Evolutionary conservation across 2,888 invertebrate genomes (phyloP).

Genomic region (Pyrrhia umbra): DNA sequence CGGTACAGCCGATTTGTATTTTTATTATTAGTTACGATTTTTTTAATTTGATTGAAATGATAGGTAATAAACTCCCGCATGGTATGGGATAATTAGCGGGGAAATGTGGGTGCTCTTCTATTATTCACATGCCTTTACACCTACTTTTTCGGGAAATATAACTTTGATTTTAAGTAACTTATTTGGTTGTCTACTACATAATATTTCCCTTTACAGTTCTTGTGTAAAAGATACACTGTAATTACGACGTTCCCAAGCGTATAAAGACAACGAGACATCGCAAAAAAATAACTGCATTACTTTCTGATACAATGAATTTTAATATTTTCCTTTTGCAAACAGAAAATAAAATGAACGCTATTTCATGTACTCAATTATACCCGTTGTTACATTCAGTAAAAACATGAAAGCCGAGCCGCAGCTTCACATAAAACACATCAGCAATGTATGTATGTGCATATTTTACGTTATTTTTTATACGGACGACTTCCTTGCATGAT

Average conservation of each 20-base stretch:
- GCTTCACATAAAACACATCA: constrained; percentile 51
- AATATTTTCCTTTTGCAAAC: constrained; percentile 4
- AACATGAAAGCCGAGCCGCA: constrained; percentile 35
- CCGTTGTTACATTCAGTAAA: constrained; percentile 30
- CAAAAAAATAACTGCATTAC: constrained; percentile 1
- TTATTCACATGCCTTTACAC: too few relatives aligned
- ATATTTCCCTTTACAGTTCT: too few relatives aligned
- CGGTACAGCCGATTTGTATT: too few relatives aligned
- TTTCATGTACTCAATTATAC: constrained; percentile 35
- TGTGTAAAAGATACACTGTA: not conserved
- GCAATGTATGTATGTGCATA: constrained; percentile 60
- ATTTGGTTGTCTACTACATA: too few relatives aligned
- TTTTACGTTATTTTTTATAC: constrained; percentile 51
- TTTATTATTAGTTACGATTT: too few relatives aligned
- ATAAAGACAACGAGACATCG: not conserved
- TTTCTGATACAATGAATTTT: constrained; percentile 8
- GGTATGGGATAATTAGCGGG: not conserved
- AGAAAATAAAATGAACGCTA: constrained; percentile 5
- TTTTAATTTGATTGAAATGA: too few relatives aligned
- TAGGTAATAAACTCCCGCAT: too few relatives aligned
- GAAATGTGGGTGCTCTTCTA: too few relatives aligned
- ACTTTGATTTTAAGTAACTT: too few relatives aligned
- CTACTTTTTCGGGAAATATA: not conserved
- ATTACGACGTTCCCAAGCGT: not conserved
- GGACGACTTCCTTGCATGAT: constrained; percentile 56